These are phyloP conservation scores for Zaprionus ghesquierei DNA, from an alignment of 1,140 invertebrate species.

Conservation along the genomic window DNA sequence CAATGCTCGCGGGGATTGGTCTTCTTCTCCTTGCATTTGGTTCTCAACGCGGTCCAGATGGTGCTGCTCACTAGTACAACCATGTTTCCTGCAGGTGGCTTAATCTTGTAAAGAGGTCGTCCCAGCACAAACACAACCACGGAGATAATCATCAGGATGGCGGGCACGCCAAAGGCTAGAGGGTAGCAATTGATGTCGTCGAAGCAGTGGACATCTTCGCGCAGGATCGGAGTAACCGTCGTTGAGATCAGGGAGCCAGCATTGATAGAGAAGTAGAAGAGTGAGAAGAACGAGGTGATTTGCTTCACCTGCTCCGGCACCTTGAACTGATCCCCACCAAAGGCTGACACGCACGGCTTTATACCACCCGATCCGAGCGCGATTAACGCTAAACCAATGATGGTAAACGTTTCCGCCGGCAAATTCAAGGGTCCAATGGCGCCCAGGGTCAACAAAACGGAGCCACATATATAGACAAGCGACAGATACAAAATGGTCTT, in stretches of 20 bases:
- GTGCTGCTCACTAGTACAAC: conserved; percentile 91
- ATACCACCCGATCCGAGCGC: conserved; percentile 97
- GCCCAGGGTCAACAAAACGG: conserved; percentile 89
- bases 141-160: conserved; percentile 92
- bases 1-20: conserved; percentile 86
- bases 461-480: conserved; percentile 94
- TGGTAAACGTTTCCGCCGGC: conserved; percentile 87
- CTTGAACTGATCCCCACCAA: conserved; percentile 98
- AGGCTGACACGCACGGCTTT: conserved; percentile 98
- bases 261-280: conserved; percentile 98
- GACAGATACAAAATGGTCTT: conserved; percentile 95
- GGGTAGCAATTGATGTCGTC: conserved; percentile 92
- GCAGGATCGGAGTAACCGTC: conserved; percentile 93
- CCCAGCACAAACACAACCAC: conserved; percentile 92
- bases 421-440: conserved; percentile 85
- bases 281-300: conserved; percentile 93
- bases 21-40: conserved; percentile 86
- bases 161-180: conserved; percentile 95
- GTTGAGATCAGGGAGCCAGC: conserved; percentile 95
- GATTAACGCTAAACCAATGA: conserved; percentile 91
- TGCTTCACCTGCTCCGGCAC: conserved; percentile 91
- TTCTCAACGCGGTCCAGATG: conserved; percentile 88
- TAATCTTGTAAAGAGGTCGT: conserved; percentile 90
- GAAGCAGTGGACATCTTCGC: conserved; percentile 92
- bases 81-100: conserved; percentile 92